Base-by-base conservation (phyloP, 2,888 invertebrate genomes). In the Zygothrica quintamaculata region DNA sequence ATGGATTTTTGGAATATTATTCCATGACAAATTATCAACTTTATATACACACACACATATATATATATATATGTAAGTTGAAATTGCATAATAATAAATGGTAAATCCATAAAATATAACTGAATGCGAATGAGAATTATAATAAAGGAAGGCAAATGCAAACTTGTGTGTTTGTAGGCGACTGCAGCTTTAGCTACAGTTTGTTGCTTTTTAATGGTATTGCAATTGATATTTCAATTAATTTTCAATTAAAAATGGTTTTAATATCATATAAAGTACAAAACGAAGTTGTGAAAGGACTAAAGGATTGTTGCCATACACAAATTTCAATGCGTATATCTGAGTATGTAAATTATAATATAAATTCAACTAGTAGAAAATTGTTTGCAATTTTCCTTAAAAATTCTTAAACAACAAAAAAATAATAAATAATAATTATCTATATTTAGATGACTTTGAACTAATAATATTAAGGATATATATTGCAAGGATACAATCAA, bases 211-310 rank as follows among this genome's bases (percentile, higher is more conserved):
- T 77, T 66, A 77, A 61, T 77, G 65, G 65, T 77, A 73, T 51
- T 78, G 75, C 80, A 66, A 79, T 79, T 79, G 78, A 82, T 79
- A 78, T 79, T 82, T 82, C 78, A 79, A 79, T 79, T 79, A 79
- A 79, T 79, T 82, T 79, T 79, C 82, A 79, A 79, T 79, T 79
- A 79, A 76, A 78, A 79, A 71, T 58, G 70, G 70, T 73, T 75
- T 77, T 68, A 77, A 77, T 77, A 59, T 47, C 50, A 65, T 59
- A 73, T 59, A 77, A 59, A 12, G 53, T 51, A 37, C 51, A 65
- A n/a, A n/a, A n/a, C n/a, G n/a, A n/a, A n/a, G n/a, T n/a, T n/a
- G 48, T 53, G 40, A 48, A 59, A 29, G 50, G 39, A 39, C 18
- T 15, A 43, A 25, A 25, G 22, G 18, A 26, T 18, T 29, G 33